Conservation (phyloP, 2,888 invertebrate species). For the Adelognathus sp. region DNA sequence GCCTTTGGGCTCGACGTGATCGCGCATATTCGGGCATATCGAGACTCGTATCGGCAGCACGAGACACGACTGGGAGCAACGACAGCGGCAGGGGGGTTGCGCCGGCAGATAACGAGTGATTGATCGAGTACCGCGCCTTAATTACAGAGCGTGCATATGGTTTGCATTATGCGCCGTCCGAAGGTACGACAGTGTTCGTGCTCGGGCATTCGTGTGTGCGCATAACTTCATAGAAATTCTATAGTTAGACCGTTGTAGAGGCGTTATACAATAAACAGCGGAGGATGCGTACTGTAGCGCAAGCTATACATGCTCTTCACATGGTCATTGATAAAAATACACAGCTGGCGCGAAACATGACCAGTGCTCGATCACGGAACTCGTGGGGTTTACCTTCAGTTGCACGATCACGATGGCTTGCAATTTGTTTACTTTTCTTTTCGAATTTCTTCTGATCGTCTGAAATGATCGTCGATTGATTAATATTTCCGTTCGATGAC, state of each 20-base stretch:
- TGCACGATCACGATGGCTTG: slow-evolving; percentile 8
- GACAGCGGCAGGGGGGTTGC: slow-evolving; percentile 8
- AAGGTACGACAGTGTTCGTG: neutral
- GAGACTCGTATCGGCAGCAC: slow-evolving; percentile 26
- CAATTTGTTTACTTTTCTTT: slow-evolving; percentile 9
- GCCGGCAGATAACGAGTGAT: slow-evolving; percentile 57
- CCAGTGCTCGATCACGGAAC: slow-evolving; percentile 40
- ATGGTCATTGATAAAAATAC: slow-evolving; percentile 30
- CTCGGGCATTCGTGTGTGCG: neutral
- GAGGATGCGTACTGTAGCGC: neutral
- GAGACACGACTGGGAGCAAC: slow-evolving; percentile 19
- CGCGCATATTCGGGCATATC: slow-evolving; percentile 11
- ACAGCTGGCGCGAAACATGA: neutral
- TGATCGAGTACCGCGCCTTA: slow-evolving; percentile 57
- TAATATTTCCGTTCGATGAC: slow-evolving; percentile 52
- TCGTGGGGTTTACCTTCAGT: slow-evolving; percentile 15
- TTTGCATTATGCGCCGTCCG: slow-evolving; percentile 46
- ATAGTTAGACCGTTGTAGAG: neutral
- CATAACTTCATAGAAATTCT: neutral
- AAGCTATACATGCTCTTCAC: slow-evolving; percentile 19
- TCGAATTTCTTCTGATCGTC: slow-evolving; percentile 4
- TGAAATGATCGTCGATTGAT: slow-evolving; percentile 45
- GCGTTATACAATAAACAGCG: neutral
- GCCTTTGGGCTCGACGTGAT: neutral
- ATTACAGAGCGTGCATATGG: slow-evolving; percentile 52